Evolutionary conservation across 1,140 invertebrate species (phyloP).

Genomic region (Panulirus ornatus): DNA sequence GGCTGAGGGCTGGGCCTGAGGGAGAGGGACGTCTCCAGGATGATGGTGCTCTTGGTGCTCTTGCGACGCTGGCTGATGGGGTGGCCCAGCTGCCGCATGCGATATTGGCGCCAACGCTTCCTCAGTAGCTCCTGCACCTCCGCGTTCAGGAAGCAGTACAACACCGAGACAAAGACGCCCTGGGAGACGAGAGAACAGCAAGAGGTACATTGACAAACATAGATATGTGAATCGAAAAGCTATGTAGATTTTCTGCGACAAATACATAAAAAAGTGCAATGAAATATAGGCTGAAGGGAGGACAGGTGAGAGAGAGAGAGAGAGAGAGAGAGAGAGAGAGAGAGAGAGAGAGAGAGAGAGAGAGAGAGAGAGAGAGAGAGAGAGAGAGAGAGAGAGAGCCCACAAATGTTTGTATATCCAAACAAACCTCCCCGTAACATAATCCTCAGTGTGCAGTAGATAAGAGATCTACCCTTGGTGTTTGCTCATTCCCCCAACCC

Average conservation of each 20-base stretch:
- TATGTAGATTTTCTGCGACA: neutral
- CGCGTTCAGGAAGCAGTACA: constrained; percentile 59
- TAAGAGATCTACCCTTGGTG: no score
- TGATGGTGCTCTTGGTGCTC: constrained; percentile 55
- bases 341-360: constrained; percentile 11
- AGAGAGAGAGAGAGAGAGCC: no score
- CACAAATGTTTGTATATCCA: no score
- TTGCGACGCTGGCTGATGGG: constrained; percentile 7
- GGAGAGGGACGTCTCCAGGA: constrained; percentile 28
- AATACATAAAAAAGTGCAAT: neutral
- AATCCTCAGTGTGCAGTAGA: no score
- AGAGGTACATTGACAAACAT: no score
- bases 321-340: constrained; percentile 14
- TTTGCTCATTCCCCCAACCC: no score
- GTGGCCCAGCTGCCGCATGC: constrained; percentile 21
- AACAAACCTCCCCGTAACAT: no score
- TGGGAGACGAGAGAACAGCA: neutral
- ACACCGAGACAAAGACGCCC: constrained; percentile 56
- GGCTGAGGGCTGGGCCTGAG: constrained; percentile 29
- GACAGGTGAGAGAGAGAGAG: neutral
- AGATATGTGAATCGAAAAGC: neutral
- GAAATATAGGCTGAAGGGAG: neutral
- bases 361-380: no score
- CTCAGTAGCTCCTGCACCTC: constrained; percentile 46
- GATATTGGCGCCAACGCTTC: constrained; percentile 59